Evolutionary conservation across 2,113 vertebrate genomes (phyloP).

Genomic region (Plestiodon gilberti): DNA sequence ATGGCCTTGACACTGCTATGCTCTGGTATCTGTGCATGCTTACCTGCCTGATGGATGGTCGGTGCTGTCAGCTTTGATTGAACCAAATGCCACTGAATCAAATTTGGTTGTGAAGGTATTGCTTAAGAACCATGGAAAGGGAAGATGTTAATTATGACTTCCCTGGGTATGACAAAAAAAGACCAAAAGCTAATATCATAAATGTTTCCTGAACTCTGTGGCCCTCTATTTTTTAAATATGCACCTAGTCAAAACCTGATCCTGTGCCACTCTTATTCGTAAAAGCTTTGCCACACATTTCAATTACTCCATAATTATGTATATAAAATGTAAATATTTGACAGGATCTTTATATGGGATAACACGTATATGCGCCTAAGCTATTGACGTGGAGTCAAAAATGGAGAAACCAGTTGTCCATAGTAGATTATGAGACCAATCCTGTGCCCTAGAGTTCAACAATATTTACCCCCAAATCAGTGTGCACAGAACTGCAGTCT

Average conservation of each 20-base stretch:
- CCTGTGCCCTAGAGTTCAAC: background rate
- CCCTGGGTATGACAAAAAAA: background rate
- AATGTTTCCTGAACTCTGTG: background rate
- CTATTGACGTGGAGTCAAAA: slow-evolving; percentile 30
- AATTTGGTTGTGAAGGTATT: background rate
- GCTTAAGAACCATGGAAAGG: background rate
- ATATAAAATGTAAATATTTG: slow-evolving; percentile 15
- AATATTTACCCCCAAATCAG: background rate
- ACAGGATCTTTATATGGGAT: slow-evolving; percentile 25
- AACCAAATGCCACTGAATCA: background rate
- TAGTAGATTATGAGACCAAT: background rate
- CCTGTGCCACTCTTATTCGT: background rate
- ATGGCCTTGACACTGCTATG: background rate
- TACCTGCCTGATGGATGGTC: background rate
- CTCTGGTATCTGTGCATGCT: background rate
- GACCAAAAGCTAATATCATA: background rate
- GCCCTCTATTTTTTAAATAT: background rate
- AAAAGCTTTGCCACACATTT: slow-evolving; percentile 16
- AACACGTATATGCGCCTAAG: slow-evolving; percentile 30
- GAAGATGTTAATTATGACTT: background rate
- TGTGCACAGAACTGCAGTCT: background rate
- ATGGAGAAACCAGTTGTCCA: background rate
- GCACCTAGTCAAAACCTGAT: slow-evolving; percentile 5
- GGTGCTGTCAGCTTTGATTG: background rate
- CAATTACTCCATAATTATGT: background rate